A percentile compares a stretch with the other conserved stretches of the same genome.
phyloP scores from a whole-genome alignment of 2,888 invertebrate genomes.

The Cosmopolites sordidus region DNA sequence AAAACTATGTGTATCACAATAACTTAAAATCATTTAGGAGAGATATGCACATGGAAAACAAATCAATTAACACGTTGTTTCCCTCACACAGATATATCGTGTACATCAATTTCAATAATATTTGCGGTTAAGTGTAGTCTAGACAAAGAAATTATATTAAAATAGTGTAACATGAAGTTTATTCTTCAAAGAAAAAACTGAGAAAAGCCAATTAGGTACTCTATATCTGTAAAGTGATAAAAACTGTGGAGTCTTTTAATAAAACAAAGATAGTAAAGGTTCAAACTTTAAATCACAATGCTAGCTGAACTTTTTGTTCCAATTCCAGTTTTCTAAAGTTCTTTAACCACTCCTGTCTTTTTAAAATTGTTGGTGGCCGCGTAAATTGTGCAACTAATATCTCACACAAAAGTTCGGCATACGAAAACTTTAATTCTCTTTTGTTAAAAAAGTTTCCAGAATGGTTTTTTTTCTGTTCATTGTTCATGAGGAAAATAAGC shows the following conservation, averaged over 20 bases:
- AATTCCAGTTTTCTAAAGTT: slow-evolving; percentile 19
- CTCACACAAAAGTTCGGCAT: slow-evolving; percentile 20
- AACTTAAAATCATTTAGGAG: no score
- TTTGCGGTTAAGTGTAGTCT: no score
- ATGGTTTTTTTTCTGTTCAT: neutral
- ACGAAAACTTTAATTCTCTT: slow-evolving; percentile 17
- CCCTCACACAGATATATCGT: no score
- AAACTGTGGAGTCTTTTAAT: slow-evolving; percentile 17
- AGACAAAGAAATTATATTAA: no score
- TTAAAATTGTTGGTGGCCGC: slow-evolving; percentile 22
- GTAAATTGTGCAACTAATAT: slow-evolving; percentile 23
- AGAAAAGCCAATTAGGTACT: slow-evolving; percentile 10
- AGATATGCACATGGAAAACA: no score
- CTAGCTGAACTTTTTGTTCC: slow-evolving; percentile 21
- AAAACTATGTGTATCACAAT: no score
- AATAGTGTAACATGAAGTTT: neutral
- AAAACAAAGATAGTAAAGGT: slow-evolving; percentile 22
- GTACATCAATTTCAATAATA: no score
- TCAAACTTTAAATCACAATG: slow-evolving; percentile 26
- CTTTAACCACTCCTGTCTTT: slow-evolving; percentile 19
- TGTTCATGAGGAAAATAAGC: slow-evolving; percentile 2
- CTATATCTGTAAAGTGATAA: slow-evolving; percentile 13
- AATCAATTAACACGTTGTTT: no score
- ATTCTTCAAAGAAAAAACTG: neutral
- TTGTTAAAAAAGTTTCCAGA: slow-evolving; percentile 14